Percentiles rank a stretch among this genome's conserved stretches.
phyloP scores from a whole-genome alignment of 1,140 invertebrate species.

The Nylanderia fulva region DNA sequence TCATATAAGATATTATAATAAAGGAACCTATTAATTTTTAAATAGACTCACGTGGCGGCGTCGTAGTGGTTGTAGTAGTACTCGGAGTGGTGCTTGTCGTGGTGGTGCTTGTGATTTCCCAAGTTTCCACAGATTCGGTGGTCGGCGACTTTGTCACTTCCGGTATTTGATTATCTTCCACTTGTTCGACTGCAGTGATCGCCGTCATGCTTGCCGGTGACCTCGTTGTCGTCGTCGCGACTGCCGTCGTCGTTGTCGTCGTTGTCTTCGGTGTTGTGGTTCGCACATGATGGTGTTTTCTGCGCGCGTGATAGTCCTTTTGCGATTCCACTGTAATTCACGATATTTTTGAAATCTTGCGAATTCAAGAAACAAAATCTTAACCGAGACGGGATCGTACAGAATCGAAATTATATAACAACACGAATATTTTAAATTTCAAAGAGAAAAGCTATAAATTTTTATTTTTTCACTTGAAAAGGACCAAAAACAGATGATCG shows the following conservation, averaged over 20 bases:
- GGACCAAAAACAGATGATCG: too few species aligned
- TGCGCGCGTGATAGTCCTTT: constrained; percentile 92
- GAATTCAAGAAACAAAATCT: neutral
- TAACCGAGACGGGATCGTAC: too few species aligned
- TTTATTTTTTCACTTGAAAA: too few species aligned
- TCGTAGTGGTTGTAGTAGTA: constrained; percentile 88
- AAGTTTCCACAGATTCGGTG: constrained; percentile 79
- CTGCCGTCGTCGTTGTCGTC: constrained; percentile 76
- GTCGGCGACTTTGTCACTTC: constrained; percentile 80
- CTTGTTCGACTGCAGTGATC: constrained; percentile 69
- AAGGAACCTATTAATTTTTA: constrained; percentile 29
- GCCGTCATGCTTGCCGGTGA: constrained; percentile 83
- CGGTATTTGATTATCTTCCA: constrained; percentile 84
- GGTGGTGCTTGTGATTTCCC: constrained; percentile 85
- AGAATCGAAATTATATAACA: too few species aligned
- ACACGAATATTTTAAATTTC: too few species aligned
- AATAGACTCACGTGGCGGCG: constrained; percentile 89
- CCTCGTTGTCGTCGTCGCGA: constrained; percentile 75
- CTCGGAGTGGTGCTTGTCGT: constrained; percentile 86
- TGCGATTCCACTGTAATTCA: constrained; percentile 92
- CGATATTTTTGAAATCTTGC: neutral
- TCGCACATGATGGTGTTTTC: constrained; percentile 85
- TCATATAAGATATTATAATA: too few species aligned
- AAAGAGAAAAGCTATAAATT: too few species aligned
- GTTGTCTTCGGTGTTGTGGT: constrained; percentile 83